A percentile compares a stretch with the other conserved stretches of the same genome.
phyloP scores from a whole-genome alignment of 2,113 vertebrate species.

The Pungitius pungitius region DNA sequence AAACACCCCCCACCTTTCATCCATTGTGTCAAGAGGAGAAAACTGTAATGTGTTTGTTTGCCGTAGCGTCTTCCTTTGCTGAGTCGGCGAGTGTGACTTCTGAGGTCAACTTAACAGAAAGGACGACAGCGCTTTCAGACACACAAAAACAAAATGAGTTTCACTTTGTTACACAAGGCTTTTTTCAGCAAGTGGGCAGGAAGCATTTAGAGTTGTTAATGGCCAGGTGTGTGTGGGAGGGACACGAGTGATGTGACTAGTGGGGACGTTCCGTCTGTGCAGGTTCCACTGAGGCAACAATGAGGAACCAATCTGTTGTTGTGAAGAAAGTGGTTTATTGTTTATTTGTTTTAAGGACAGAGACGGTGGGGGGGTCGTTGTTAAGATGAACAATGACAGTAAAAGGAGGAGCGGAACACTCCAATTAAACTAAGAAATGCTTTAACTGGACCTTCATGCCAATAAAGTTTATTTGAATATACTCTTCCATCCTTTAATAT shows the following conservation, averaged over 20 bases:
- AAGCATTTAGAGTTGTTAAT: constrained; percentile 12
- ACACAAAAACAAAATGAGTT: background rate
- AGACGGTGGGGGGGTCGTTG: too few relatives aligned
- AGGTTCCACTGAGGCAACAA: constrained; percentile 17
- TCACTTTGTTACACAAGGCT: constrained; percentile 14
- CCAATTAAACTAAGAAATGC: background rate
- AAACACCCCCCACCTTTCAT: constrained; percentile 38
- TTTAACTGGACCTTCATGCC: background rate
- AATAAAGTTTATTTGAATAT: background rate
- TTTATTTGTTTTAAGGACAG: background rate
- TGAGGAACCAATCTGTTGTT: too few relatives aligned
- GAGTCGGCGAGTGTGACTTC: background rate
- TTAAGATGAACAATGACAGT: background rate
- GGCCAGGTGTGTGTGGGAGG: constrained; percentile 21
- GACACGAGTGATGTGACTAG: background rate
- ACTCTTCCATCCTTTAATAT: background rate
- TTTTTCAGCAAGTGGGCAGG: background rate
- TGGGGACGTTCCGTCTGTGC: constrained; percentile 1
- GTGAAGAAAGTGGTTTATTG: too few relatives aligned
- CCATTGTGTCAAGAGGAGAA: background rate
- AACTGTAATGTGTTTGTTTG: background rate
- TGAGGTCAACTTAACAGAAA: background rate
- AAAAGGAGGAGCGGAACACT: background rate
- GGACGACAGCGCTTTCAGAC: constrained; percentile 17
- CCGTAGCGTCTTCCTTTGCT: background rate